phyloP scores from a whole-genome alignment of 64 coral and sea anemone species.

The Pocillopora verrucosa region DNA sequence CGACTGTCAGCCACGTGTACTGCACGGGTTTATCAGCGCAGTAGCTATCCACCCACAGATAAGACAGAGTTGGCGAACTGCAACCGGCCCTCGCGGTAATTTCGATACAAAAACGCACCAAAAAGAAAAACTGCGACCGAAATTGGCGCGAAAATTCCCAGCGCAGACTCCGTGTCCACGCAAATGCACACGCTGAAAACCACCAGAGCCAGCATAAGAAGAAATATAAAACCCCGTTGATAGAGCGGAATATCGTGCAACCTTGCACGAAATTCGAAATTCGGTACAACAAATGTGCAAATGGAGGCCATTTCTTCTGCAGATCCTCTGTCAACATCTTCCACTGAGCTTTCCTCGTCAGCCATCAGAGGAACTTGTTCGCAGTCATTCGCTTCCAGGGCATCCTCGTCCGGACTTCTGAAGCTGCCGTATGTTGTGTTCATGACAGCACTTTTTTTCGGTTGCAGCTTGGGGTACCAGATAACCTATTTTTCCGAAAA shows the following conservation, averaged over 20 bases:
- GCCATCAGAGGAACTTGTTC: constrained; percentile 26
- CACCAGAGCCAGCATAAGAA: neutral
- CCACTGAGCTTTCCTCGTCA: constrained; percentile 6
- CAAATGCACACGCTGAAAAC: constrained; percentile 39
- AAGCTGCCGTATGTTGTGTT: constrained; percentile 23
- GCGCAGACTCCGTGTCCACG: neutral
- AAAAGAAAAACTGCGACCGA: constrained; percentile 14
- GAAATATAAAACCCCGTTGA: constrained; percentile 10
- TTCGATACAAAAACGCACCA: constrained; percentile 17
- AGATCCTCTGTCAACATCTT: neutral
- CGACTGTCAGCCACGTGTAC: neutral
- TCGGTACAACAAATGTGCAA: constrained; percentile 4
- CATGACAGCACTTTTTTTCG: neutral
- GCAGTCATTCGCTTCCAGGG: constrained; percentile 35
- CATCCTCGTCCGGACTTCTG: constrained; percentile 15
- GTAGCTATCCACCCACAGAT: constrained; percentile 26
- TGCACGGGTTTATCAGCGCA: constrained; percentile 44
- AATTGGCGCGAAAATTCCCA: constrained; percentile 42
- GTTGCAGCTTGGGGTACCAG: constrained; percentile 50
- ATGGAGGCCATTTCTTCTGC: constrained; percentile 49
- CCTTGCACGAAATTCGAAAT: constrained; percentile 19
- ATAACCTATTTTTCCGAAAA: constrained; percentile 17
- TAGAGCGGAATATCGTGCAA: neutral
- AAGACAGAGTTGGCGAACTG: neutral
- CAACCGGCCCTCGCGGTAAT: constrained; percentile 26